phyloP scores from a whole-genome alignment of 2,888 invertebrate genomes.

The Apeira syringaria region DNA sequence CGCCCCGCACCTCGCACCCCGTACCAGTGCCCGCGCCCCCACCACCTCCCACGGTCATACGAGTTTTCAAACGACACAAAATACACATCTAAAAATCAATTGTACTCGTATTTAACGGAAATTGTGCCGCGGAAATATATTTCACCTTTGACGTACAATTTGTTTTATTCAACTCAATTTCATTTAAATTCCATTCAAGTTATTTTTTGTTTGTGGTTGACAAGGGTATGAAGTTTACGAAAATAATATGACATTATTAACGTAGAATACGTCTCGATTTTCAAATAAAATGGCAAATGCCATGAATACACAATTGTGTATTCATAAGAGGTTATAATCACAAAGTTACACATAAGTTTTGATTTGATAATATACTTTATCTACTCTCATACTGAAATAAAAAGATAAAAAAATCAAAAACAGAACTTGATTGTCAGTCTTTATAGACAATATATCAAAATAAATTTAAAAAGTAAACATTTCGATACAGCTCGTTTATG shows the following conservation, averaged over 20 bases:
- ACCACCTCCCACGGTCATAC: background rate
- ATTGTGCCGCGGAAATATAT: constrained; percentile 16
- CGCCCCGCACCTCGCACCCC: background rate
- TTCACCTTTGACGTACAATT: constrained; percentile 2
- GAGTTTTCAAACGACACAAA: constrained; percentile 2
- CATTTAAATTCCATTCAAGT: background rate
- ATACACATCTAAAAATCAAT: constrained; percentile 11
- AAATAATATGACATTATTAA: constrained; percentile 1
- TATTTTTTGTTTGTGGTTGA: background rate
- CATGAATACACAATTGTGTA: constrained; percentile 17
- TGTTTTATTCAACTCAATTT: too few species aligned
- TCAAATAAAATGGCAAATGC: constrained; percentile 4
- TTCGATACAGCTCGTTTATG: too few species aligned
- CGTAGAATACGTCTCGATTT: background rate
- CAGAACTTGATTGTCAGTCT: too few species aligned
- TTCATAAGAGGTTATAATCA: constrained; percentile 29
- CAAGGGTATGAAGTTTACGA: constrained; percentile 2
- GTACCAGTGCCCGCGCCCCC: background rate
- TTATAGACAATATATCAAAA: too few species aligned
- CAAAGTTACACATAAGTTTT: constrained; percentile 34
- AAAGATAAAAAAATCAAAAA: too few species aligned
- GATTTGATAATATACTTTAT: constrained; percentile 32
- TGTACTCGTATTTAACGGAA: constrained; percentile 11
- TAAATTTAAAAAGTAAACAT: too few species aligned
- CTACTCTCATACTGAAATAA: too few species aligned